Conservation (phyloP, 2,888 invertebrate species). For the Poecilobothrus nobilitatus region DNA sequence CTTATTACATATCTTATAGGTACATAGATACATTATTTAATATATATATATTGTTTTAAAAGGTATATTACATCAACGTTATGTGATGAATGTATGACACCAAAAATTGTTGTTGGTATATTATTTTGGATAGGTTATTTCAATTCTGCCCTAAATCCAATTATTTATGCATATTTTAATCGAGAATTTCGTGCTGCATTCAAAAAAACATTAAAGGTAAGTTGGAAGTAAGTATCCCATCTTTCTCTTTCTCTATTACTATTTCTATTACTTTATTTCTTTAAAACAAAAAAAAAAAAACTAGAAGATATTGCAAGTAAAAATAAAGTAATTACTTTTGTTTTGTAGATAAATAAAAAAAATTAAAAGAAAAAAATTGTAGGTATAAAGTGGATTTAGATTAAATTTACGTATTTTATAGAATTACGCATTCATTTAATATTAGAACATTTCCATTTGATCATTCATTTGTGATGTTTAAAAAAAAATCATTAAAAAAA, state of each 20-base stretch:
- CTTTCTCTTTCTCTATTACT: not conserved
- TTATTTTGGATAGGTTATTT: conserved; percentile 98
- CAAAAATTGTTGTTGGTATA: conserved; percentile 75
- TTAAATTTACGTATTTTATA: too few relatives aligned
- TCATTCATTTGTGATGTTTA: too few relatives aligned
- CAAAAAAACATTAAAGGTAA: conserved; percentile 67
- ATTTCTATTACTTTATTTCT: conserved; percentile 10
- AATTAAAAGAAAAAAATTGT: too few relatives aligned
- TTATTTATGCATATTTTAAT: conserved; percentile 97
- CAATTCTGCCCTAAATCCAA: conserved; percentile 92
- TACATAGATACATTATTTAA: too few relatives aligned
- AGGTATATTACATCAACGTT: conserved; percentile 80
- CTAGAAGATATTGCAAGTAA: not conserved
- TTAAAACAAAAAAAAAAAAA: too few relatives aligned
- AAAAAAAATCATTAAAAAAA: too few relatives aligned
- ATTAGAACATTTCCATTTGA: too few relatives aligned
- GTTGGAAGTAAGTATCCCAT: conserved; percentile 11
- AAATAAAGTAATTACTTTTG: too few relatives aligned
- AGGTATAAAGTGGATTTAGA: too few relatives aligned
- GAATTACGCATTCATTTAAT: too few relatives aligned
- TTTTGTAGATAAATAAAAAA: too few relatives aligned
- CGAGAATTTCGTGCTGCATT: conserved; percentile 93
- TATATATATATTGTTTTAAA: conserved; percentile 28
- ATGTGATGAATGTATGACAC: conserved; percentile 70
- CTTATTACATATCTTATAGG: not conserved